phyloP scores from a whole-genome alignment of 2,888 invertebrate species.

The Dione vanillae region DNA sequence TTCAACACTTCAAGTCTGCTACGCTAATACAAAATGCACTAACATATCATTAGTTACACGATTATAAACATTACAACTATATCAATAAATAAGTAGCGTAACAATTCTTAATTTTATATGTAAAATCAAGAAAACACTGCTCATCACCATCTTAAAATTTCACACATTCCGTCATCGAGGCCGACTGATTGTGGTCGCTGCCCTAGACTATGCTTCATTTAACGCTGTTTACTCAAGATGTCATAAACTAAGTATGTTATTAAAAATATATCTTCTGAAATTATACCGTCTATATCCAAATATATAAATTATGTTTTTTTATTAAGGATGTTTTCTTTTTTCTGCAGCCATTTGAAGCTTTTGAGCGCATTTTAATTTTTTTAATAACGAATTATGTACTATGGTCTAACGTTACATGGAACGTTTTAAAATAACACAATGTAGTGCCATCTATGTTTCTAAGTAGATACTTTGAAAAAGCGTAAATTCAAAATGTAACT shows the following conservation, averaged over 20 bases:
- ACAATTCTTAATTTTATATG: slow-evolving; percentile 58
- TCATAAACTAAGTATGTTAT: slow-evolving; percentile 24
- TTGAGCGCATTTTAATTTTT: not conserved
- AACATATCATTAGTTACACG: slow-evolving; percentile 52
- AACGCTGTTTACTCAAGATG: slow-evolving; percentile 52
- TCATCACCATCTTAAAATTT: slow-evolving; percentile 82
- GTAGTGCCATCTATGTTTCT: slow-evolving; percentile 5
- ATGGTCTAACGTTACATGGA: not conserved
- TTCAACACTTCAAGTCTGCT: slow-evolving; percentile 64
- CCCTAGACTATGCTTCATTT: slow-evolving; percentile 64
- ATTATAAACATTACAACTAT: slow-evolving; percentile 58
- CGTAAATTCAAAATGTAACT: slow-evolving; percentile 1
- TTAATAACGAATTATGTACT: not conserved
- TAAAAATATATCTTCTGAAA: not conserved
- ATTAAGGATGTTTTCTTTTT: not conserved
- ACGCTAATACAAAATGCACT: slow-evolving; percentile 52
- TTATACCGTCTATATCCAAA: not conserved
- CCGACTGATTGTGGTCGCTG: slow-evolving; percentile 79
- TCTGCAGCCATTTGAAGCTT: not conserved
- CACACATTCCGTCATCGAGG: slow-evolving; percentile 83
- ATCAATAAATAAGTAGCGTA: slow-evolving; percentile 58
- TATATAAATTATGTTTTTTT: not conserved
- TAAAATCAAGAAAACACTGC: slow-evolving; percentile 71
- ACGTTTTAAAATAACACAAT: slow-evolving; percentile 11
- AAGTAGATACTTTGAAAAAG: not conserved